Evolutionary conservation across 2,888 invertebrate species (phyloP).

Genomic region (Dynastes hyllus): DNA sequence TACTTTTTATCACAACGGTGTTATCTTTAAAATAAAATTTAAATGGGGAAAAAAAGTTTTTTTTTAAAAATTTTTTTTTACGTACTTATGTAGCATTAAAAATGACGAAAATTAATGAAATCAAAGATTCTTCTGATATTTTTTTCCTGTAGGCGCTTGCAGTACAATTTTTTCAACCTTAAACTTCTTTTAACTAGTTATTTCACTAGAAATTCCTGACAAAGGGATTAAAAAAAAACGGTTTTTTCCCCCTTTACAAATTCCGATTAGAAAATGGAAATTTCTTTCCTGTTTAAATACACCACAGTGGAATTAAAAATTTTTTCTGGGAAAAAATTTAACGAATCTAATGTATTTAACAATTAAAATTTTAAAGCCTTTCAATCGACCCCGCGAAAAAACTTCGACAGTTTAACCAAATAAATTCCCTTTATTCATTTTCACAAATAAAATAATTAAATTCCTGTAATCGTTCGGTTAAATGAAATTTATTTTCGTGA

Average conservation of each 20-base stretch:
- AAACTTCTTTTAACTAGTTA: too few species aligned
- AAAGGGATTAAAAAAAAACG: too few species aligned
- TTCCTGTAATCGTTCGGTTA: constrained; percentile 49
- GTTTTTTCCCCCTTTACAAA: background rate
- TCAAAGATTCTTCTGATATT: too few species aligned
- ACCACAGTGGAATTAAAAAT: constrained; percentile 26
- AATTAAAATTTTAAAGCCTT: constrained; percentile 54
- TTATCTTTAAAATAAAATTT: too few species aligned
- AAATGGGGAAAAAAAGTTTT: too few species aligned
- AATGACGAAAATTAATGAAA: too few species aligned
- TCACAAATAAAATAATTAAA: constrained; percentile 54
- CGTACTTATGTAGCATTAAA: too few species aligned
- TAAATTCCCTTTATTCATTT: constrained; percentile 51
- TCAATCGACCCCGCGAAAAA: constrained; percentile 51
- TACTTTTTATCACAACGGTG: too few species aligned
- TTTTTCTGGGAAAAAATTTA: constrained; percentile 38
- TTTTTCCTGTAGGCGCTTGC: too few species aligned
- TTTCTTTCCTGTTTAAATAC: background rate
- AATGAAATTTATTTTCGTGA: constrained; percentile 50
- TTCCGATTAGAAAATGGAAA: background rate
- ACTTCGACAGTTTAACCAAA: constrained; percentile 52
- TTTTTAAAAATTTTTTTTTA: too few species aligned
- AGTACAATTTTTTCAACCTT: too few species aligned
- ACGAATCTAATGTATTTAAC: constrained; percentile 46
- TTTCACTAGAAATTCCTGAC: too few species aligned